phyloP scores from a whole-genome alignment of 2,113 vertebrate genomes.

The Neotoma lepida region DNA sequence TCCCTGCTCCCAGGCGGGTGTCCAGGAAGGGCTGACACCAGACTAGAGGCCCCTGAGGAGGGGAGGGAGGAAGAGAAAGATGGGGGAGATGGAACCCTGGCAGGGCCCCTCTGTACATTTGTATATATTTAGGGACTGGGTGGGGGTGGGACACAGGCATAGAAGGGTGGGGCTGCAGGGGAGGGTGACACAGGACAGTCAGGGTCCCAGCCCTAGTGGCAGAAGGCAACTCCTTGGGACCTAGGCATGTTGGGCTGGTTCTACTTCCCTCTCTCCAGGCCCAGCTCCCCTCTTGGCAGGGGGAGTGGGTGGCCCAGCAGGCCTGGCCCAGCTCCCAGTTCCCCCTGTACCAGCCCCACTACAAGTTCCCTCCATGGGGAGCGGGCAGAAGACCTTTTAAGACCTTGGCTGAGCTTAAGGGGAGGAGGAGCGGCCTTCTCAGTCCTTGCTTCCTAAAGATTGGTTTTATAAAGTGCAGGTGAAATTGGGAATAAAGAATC shows the following conservation, averaged over 20 bases:
- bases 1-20: background rate
- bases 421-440: background rate
- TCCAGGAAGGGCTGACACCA: conserved; percentile 44
- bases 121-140: conserved; percentile 79
- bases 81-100: background rate
- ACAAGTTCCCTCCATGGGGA: background rate
- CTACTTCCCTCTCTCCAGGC: conserved; percentile 48
- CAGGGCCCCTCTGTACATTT: conserved; percentile 74
- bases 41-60: background rate
- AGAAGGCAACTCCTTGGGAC: background rate
- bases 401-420: conserved; percentile 38
- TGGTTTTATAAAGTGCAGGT: conserved; percentile 71
- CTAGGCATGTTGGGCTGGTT: conserved; percentile 41
- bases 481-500: conserved; percentile 76
- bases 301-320: conserved; percentile 70
- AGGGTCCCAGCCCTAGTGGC: background rate
- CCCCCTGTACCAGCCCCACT: conserved; percentile 32
- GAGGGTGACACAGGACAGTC: conserved; percentile 24
- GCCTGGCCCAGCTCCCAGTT: conserved; percentile 69
- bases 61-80: background rate
- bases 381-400: background rate
- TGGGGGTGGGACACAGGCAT: conserved; percentile 56
- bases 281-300: conserved; percentile 59
- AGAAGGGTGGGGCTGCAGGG: conserved; percentile 57
- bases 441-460: conserved; percentile 19